phyloP scores from a whole-genome alignment of 2,888 invertebrate species.

The Dioctria rufipes region DNA sequence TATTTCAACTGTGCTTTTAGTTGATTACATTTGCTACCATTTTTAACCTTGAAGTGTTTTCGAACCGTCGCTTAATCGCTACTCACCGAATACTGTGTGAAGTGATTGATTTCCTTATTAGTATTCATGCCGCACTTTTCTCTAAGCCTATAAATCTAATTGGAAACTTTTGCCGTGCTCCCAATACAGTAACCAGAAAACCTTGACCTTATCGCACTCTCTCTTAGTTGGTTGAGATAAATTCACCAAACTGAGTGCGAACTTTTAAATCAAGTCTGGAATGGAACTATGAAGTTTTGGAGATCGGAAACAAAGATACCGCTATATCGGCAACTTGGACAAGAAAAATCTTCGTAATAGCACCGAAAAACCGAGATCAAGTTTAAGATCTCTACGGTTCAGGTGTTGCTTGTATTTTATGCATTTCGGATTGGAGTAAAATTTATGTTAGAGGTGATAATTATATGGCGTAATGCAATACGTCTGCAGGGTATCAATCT shows the following conservation, averaged over 20 bases:
- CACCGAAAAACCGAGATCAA: background rate
- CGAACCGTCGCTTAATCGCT: constrained; percentile 5
- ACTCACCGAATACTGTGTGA: background rate
- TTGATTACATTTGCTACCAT: background rate
- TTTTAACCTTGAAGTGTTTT: background rate
- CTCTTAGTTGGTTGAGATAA: background rate
- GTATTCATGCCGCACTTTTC: constrained; percentile 30
- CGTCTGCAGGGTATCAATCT: constrained; percentile 14
- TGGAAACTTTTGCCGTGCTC: constrained; percentile 4
- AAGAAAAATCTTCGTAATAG: background rate
- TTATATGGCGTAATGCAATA: constrained; percentile 19
- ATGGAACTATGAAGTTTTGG: background rate
- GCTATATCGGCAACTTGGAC: background rate
- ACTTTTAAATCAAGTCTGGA: background rate
- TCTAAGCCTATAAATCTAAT: constrained; percentile 39
- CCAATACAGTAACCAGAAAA: constrained; percentile 23
- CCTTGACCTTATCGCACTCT: constrained; percentile 39
- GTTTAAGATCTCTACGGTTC: background rate
- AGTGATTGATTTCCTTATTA: constrained; percentile 26
- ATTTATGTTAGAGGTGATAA: constrained; percentile 42
- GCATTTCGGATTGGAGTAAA: constrained; percentile 14
- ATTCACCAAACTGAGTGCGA: background rate
- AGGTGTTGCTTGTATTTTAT: constrained; percentile 21
- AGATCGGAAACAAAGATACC: constrained; percentile 8
- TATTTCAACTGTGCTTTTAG: background rate